Conservation (phyloP, 2,113 vertebrate genomes). For the Danionella cerebrum region DNA sequence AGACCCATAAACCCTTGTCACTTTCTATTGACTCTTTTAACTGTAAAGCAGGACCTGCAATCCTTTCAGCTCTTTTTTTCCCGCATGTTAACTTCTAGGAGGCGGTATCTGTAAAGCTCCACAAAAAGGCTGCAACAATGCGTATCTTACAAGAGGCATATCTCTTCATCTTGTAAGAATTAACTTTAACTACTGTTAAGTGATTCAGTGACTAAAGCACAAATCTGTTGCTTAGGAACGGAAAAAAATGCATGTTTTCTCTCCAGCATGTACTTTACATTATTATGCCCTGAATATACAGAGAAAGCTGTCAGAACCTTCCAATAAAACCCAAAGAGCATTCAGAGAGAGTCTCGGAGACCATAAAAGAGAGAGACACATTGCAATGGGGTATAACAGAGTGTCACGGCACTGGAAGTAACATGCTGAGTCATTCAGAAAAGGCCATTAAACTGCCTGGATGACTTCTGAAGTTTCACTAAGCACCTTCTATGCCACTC, state of each 20-base stretch:
- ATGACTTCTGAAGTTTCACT: slow-evolving; percentile 26
- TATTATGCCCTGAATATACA: not conserved
- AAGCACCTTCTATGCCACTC: not conserved
- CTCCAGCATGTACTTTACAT: not conserved
- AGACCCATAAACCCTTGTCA: too few relatives aligned
- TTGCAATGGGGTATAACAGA: not conserved
- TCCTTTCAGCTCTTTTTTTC: too few relatives aligned
- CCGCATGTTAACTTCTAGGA: too few relatives aligned
- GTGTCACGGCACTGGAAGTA: not conserved
- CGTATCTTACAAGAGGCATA: not conserved
- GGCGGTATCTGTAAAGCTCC: too few relatives aligned
- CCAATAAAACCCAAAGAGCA: not conserved
- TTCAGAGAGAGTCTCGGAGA: not conserved
- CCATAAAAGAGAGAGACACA: not conserved
- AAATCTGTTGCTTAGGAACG: not conserved
- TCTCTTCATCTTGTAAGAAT: too few relatives aligned
- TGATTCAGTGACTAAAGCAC: too few relatives aligned
- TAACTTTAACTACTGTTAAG: too few relatives aligned
- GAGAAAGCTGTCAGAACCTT: not conserved
- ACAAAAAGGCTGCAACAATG: not conserved
- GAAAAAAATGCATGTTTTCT: not conserved
- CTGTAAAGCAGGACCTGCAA: too few relatives aligned
- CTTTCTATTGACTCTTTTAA: too few relatives aligned
- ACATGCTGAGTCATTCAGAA: slow-evolving; percentile 30
- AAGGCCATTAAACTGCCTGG: slow-evolving; percentile 4